A percentile compares a stretch with the other conserved stretches of the same genome.
Evolutionary conservation across 2,113 vertebrate genomes (phyloP).

Genomic region (Lamprologus callipterus): DNA sequence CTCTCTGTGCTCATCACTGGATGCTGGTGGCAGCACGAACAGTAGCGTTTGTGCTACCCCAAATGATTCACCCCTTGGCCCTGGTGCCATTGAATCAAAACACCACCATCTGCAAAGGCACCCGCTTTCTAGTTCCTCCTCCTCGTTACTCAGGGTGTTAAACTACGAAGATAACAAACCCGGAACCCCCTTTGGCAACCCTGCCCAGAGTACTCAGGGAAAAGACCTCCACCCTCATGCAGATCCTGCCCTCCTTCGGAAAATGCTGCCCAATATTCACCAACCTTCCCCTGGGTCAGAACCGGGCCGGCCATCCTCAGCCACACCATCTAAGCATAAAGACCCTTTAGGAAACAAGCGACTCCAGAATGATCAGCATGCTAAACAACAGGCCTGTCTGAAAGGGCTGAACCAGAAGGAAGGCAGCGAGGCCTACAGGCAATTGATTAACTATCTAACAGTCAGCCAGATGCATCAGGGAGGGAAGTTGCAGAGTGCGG

Average conservation of each 20-base stretch:
- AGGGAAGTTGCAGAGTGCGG: conserved; percentile 64
- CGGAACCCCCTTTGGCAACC: conserved; percentile 60
- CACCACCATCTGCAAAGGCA: conserved; percentile 71
- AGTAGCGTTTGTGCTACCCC: conserved; percentile 83
- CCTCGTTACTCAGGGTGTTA: conserved; percentile 71
- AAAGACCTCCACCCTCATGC: conserved; percentile 85
- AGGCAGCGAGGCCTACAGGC: conserved; percentile 68
- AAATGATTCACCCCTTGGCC: conserved; percentile 81
- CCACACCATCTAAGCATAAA: conserved; percentile 83
- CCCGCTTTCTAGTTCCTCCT: conserved; percentile 77
- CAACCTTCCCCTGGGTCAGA: conserved; percentile 75
- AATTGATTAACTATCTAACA: conserved; percentile 71
- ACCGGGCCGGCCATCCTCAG: conserved; percentile 78
- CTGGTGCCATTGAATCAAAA: conserved; percentile 16
- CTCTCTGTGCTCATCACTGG: conserved; percentile 88
- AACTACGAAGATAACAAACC: conserved; percentile 77
- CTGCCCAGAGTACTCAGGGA: conserved; percentile 71
- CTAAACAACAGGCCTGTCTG: conserved; percentile 56
- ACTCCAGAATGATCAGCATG: conserved; percentile 60
- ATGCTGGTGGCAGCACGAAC: conserved; percentile 86
- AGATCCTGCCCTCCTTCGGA: conserved; percentile 81
- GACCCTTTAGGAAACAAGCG: conserved; percentile 83
- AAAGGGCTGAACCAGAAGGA: conserved; percentile 64
- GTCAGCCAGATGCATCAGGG: conserved; percentile 74
- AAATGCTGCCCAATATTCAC: conserved; percentile 84